Conservation (phyloP, 2,113 vertebrate species). For the Conger conger region DNA sequence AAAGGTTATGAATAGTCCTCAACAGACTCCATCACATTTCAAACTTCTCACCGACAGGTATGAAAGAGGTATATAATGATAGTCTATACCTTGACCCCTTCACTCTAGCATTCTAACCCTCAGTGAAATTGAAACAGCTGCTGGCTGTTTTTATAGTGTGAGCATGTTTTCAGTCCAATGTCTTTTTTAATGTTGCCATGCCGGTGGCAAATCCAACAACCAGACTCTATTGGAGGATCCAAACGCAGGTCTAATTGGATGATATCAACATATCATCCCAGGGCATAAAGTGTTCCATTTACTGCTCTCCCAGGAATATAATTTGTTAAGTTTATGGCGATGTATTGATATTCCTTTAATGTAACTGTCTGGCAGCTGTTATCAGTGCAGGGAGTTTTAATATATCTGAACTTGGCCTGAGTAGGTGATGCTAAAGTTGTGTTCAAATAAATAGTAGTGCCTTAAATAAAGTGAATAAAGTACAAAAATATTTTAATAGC, state of each 20-base stretch:
- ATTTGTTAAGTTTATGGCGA: no score
- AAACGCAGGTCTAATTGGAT: not conserved
- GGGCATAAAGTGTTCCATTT: not conserved
- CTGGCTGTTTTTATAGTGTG: not conserved
- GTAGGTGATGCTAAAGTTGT: no score
- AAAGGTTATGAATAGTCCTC: no score
- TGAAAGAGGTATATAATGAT: no score
- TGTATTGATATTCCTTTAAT: no score
- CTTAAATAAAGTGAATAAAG: no score
- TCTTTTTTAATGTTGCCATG: not conserved
- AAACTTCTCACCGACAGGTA: no score
- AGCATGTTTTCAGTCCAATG: not conserved
- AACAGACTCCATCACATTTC: no score
- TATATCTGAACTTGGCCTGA: no score
- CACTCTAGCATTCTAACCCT: not conserved
- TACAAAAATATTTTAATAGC: no score
- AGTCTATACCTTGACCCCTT: not conserved
- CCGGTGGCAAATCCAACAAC: not conserved
- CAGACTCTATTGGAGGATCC: not conserved
- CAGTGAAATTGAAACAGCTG: not conserved
- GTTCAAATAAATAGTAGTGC: no score
- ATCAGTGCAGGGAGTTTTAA: not conserved
- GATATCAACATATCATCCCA: not conserved
- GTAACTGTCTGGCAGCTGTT: not conserved
- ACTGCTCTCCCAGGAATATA: no score